Percentiles rank a stretch among this genome's conserved stretches.
phyloP scores from a whole-genome alignment of 2,888 invertebrate genomes.

The Harmothoe impar region DNA sequence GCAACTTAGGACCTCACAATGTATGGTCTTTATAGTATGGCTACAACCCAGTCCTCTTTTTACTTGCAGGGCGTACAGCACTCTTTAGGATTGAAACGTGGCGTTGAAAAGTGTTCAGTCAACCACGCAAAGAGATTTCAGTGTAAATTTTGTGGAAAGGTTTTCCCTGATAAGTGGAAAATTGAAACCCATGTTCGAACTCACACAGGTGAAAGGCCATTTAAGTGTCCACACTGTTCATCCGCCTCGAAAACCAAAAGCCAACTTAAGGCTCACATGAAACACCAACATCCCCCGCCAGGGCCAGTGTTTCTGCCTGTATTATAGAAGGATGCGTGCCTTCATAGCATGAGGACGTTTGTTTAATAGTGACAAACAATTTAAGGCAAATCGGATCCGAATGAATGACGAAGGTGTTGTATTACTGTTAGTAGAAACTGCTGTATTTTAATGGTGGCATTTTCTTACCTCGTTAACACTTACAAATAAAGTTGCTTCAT shows the following conservation, averaged over 20 bases:
- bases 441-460: too few relatives aligned
- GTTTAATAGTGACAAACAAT: too few relatives aligned
- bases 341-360: too few relatives aligned
- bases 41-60: constrained; percentile 13
- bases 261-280: constrained; percentile 46
- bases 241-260: constrained; percentile 13
- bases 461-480: too few relatives aligned
- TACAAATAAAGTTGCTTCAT: too few relatives aligned
- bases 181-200: constrained; percentile 19
- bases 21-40: background rate
- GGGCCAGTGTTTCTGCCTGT: too few relatives aligned
- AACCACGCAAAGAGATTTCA: background rate
- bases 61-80: background rate
- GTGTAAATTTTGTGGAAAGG: constrained; percentile 55
- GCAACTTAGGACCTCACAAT: too few relatives aligned
- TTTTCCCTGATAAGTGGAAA: background rate
- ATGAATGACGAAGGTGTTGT: too few relatives aligned
- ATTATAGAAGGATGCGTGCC: too few relatives aligned
- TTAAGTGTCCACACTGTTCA: constrained; percentile 5
- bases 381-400: too few relatives aligned
- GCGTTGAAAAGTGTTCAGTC: background rate
- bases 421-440: too few relatives aligned
- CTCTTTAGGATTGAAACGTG: background rate
- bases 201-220: constrained; percentile 60
- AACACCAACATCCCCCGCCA: background rate